Base-by-base conservation (phyloP, 2,797 vertebrate genomes). In the Premnoplex brunnescens region DNA sequence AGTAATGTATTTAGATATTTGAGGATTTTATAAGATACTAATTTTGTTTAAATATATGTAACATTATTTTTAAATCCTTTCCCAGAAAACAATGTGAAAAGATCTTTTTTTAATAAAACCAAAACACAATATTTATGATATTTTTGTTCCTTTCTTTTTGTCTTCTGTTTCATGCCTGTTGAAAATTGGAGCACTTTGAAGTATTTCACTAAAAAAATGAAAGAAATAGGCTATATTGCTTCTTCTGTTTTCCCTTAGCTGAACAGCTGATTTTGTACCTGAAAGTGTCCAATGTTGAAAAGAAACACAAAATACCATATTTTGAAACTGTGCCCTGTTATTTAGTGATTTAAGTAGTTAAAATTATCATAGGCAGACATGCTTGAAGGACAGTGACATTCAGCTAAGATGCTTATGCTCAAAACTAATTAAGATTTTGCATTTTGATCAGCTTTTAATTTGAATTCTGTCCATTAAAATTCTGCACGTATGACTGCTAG, bases 381-480 rank as follows among this genome's bases (percentile, higher is more conserved):
- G 48, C 59, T 46, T 76, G 59, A 95, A 68, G 69, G 63, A 76
- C 43, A 32, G 14, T 24, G 36, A 28, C 62, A 60, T 60, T 79
- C 59, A 46, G 10, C 59, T 72, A 63, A 77, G 67, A 52, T 76
- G 48, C 34, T 91, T 86, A n/a, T 88, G 21, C 46, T 86, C 48
- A 78, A 62, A 90, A 48, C n/a, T 73, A 80, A 75, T 77, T 78
- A 84, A 37, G 66, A 62, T 78, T 91, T 84, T 93, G 86, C 69
- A 85, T 87, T 93, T 95, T 95, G n/a, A 87, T 91, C 41, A 76
- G 74, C 28, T 82, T 91, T 94, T 79, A 62, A 76, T 96, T 92
- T 93, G 11, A 82, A 87, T 94, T 82, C 63, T 84, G 28, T 11
- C 51, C 55, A 87, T 94, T 90, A 87, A 82, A 82, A 85, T 95